phyloP scores from a whole-genome alignment of 2,797 vertebrate genomes.

The Telmatherina bonti region DNA sequence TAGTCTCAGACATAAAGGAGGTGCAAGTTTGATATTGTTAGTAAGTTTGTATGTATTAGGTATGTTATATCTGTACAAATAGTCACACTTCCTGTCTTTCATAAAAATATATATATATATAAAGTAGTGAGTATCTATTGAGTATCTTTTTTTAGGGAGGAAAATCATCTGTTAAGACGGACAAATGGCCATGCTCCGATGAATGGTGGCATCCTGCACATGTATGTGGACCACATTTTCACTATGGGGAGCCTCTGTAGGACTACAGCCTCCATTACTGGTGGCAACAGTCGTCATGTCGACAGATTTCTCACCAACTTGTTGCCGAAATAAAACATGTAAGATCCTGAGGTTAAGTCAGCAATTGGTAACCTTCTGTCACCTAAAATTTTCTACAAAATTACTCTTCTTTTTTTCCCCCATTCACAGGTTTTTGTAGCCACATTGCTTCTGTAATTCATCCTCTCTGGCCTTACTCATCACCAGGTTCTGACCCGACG shows the following conservation, averaged over 20 bases:
- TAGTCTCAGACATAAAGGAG: no score
- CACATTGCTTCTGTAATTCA: slow-evolving; percentile 52
- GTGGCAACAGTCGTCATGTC: slow-evolving; percentile 27
- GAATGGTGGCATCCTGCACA: slow-evolving; percentile 21
- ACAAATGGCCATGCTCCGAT: slow-evolving; percentile 19
- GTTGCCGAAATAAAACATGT: slow-evolving; percentile 3
- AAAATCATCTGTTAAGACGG: slow-evolving; percentile 17
- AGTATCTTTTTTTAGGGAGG: slow-evolving; percentile 13
- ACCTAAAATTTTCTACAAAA: slow-evolving; percentile 21
- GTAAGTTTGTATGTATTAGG: no score
- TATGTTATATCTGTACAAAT: neutral
- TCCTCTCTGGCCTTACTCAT: slow-evolving; percentile 62
- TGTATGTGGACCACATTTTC: slow-evolving; percentile 40
- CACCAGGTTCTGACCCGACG: slow-evolving; percentile 61
- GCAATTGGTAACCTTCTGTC: slow-evolving; percentile 33
- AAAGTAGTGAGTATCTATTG: no score
- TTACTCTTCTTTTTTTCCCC: slow-evolving; percentile 20
- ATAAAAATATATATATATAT: neutral
- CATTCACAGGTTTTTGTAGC: slow-evolving; percentile 23
- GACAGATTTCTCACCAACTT: slow-evolving; percentile 19
- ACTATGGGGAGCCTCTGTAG: slow-evolving; percentile 14
- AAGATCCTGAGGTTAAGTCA: slow-evolving; percentile 28
- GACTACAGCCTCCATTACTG: slow-evolving; percentile 27
- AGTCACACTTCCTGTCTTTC: neutral
- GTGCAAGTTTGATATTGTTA: no score